Conservation (phyloP, 1,140 invertebrate genomes). For the Phenacoccus solenopsis region DNA sequence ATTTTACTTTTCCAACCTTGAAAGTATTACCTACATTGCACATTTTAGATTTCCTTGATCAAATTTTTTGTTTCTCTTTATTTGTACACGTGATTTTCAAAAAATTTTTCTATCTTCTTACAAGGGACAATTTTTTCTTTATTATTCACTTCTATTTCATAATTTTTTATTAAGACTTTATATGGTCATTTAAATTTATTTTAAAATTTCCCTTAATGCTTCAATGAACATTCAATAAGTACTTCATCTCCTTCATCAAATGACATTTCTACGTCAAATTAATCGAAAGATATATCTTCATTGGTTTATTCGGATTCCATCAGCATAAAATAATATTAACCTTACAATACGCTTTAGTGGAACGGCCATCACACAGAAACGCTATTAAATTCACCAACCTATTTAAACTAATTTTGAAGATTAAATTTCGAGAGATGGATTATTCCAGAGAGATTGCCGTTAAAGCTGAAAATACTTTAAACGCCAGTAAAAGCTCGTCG, state of each 20-base stretch:
- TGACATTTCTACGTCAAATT: no score
- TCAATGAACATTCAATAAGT: not conserved
- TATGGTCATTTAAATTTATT: not conserved
- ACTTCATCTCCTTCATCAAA: no score
- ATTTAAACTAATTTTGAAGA: constrained; percentile 12
- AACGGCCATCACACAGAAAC: not conserved
- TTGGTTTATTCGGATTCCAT: not conserved
- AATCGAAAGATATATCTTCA: not conserved
- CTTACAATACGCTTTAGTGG: not conserved
- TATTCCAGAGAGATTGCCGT: not conserved
- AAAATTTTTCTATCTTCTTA: not conserved
- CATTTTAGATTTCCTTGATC: not conserved
- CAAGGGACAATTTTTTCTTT: not conserved
- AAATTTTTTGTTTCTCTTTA: not conserved
- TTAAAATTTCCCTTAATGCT: not conserved
- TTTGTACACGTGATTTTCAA: not conserved
- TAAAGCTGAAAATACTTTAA: not conserved
- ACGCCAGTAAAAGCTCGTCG: not conserved
- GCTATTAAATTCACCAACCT: not conserved
- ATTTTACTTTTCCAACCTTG: not conserved
- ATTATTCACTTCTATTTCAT: not conserved
- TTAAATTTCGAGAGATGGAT: constrained; percentile 13
- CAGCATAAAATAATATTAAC: not conserved
- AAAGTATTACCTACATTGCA: not conserved
- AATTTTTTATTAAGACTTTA: not conserved